A percentile compares a stretch with the other conserved stretches of the same genome.
phyloP scores from a whole-genome alignment of 2,113 vertebrate genomes.

The Panthera leo region DNA sequence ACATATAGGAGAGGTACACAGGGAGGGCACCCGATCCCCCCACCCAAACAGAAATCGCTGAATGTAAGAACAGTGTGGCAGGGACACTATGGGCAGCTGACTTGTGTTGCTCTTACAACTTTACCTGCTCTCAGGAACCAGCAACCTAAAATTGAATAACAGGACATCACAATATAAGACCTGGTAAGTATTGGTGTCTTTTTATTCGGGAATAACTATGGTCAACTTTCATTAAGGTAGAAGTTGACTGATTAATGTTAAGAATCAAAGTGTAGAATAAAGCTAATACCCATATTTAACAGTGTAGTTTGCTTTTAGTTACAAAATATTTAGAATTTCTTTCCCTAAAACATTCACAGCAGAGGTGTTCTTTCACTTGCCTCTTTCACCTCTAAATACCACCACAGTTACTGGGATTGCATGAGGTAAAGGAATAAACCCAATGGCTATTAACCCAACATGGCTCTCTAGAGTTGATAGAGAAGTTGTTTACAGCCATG shows the following conservation, averaged over 20 bases:
- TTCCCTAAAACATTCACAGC: conserved; percentile 8
- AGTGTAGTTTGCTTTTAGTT: conserved; percentile 23
- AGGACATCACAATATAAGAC: conserved; percentile 37
- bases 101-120: neutral
- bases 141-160: conserved; percentile 5
- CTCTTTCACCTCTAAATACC: neutral
- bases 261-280: conserved; percentile 41
- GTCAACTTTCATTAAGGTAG: conserved; percentile 25
- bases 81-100: neutral
- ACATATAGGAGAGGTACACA: neutral
- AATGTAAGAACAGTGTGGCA: neutral
- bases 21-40: neutral
- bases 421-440: conserved; percentile 53
- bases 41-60: neutral
- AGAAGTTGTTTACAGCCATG: neutral
- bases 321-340: neutral
- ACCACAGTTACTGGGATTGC: neutral
- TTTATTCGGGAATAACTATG: conserved; percentile 63
- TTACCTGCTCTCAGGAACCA: neutral
- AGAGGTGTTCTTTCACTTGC: conserved; percentile 26
- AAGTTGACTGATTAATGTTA: conserved; percentile 26
- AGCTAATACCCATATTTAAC: neutral
- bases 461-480: neutral
- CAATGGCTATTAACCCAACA: conserved; percentile 42
- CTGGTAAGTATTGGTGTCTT: conserved; percentile 52